These are phyloP conservation scores for Diaprepes abbreviatus DNA, from an alignment of 2,888 invertebrate species.

Conservation along the genomic window DNA sequence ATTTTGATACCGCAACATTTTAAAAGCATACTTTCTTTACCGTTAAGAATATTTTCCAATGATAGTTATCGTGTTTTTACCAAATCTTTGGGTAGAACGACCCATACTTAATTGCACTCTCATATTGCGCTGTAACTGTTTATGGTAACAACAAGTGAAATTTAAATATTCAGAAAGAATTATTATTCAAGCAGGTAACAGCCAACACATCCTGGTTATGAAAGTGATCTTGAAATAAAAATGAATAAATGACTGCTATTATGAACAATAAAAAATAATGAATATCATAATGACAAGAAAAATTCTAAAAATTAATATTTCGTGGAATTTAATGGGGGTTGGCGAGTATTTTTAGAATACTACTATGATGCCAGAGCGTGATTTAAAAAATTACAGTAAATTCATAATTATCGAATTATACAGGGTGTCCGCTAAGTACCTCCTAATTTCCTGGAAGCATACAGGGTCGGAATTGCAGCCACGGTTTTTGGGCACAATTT, in stretches of 20 bases:
- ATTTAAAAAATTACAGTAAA: too few relatives aligned
- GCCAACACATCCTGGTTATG: slow-evolving; percentile 19
- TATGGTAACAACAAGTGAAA: slow-evolving; percentile 16
- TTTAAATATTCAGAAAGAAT: slow-evolving; percentile 12
- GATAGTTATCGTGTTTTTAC: too few relatives aligned
- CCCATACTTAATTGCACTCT: background rate
- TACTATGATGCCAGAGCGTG: too few relatives aligned
- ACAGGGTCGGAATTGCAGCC: too few relatives aligned
- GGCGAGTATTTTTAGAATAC: background rate
- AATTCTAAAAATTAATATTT: slow-evolving; percentile 1
- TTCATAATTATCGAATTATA: too few relatives aligned
- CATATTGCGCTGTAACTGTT: slow-evolving; percentile 1
- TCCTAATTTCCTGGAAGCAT: too few relatives aligned
- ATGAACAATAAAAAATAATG: background rate
- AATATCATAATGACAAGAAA: background rate
- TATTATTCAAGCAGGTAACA: slow-evolving; percentile 8
- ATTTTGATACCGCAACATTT: too few relatives aligned
- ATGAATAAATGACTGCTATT: background rate
- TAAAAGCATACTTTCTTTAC: too few relatives aligned
- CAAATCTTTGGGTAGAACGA: too few relatives aligned
- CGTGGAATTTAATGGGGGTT: background rate
- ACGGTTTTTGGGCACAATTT: too few relatives aligned
- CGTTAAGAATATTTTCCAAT: too few relatives aligned
- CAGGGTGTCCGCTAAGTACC: too few relatives aligned
- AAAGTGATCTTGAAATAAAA: slow-evolving; percentile 11